phyloP scores from a whole-genome alignment of 2,888 invertebrate species.

The Orchesellides sinensis region DNA sequence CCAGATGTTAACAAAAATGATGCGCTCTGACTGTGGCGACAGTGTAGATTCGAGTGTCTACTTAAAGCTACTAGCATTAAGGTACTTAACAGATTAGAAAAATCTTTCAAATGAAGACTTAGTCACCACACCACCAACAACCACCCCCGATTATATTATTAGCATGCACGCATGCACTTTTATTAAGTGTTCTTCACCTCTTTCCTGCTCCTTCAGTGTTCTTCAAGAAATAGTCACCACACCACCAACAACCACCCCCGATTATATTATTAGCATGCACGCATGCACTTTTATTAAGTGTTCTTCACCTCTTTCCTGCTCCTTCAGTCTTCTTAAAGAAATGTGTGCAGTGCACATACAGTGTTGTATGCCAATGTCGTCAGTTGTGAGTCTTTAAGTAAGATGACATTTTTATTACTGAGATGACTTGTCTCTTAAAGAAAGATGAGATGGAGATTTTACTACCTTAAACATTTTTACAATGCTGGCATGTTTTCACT shows the following conservation, averaged over 20 bases:
- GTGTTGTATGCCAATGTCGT: background rate
- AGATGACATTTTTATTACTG: constrained; percentile 51
- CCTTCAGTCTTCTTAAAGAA: constrained; percentile 7
- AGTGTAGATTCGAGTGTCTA: constrained; percentile 40
- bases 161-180: background rate
- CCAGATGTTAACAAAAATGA: constrained; percentile 40
- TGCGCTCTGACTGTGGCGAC: constrained; percentile 47
- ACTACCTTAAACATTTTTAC: constrained; percentile 31
- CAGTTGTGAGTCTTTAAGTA: constrained; percentile 40
- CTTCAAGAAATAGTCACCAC: constrained; percentile 25
- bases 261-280: constrained; percentile 9
- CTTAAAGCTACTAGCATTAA: constrained; percentile 35
- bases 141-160: background rate
- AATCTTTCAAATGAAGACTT: constrained; percentile 22
- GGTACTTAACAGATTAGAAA: constrained; percentile 28
- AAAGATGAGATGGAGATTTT: constrained; percentile 44
- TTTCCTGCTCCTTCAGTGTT: background rate
- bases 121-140: constrained; percentile 21
- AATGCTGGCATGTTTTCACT: background rate
- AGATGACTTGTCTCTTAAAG: constrained; percentile 44
- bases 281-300: background rate
- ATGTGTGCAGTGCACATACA: background rate
- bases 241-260: background rate
- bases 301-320: background rate
- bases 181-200: constrained; percentile 29